Evolutionary conservation across 2,113 vertebrate genomes (phyloP), one percentile per base, ranked within the genome.

Genomic region (Trematomus loennbergii): DNA sequence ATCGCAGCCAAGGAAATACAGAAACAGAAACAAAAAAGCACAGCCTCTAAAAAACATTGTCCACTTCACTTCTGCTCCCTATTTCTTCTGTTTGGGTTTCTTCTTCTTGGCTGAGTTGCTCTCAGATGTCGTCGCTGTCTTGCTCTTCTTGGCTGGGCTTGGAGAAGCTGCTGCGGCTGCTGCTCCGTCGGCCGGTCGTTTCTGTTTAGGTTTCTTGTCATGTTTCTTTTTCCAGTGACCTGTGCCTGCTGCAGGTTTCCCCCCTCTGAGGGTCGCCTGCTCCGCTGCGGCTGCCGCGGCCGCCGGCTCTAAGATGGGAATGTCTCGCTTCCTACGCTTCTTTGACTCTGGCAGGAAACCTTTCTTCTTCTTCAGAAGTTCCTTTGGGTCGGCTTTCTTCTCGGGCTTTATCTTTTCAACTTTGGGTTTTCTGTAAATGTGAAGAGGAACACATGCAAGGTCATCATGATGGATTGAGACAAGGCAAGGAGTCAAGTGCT

Each of bases 341-440:
- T 99, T 99, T 6, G 91, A 96, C 71, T 98, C 97, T 0, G 98
- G 98, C 22, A 99, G 92, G 77, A 98, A 98, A 0, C 97, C 98
- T 60, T 97, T 99, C 80, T 96, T 97, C 94, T 97, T 99, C 60
- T 94, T 92, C 62, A 72, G 63, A 29, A 53, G 40, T 2, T 58
- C 55, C 48, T 71, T 50, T 13, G 85, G 82, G 33, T 0, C 29
- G 0, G 1, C 57, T 2, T 82, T 85, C 63, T 91, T 93, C 0
- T 22, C 60, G 2, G 62, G 45, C 22, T 93, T 94, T 4, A 77
- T 79, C 90, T 97, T 98, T 52, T 95, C 95, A 0, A 91, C 92
- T 84, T 96, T 97, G 50, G 98, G 97, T 83, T 96, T 97, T 77
- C 98, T 87, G 81, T 48, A 2, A 67, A 85, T 2, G 62, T 43